These are phyloP conservation scores for Holothuria leucospilota DNA, from an alignment of 53 echinoderm and acorn worm genomes.

Conservation along the genomic window DNA sequence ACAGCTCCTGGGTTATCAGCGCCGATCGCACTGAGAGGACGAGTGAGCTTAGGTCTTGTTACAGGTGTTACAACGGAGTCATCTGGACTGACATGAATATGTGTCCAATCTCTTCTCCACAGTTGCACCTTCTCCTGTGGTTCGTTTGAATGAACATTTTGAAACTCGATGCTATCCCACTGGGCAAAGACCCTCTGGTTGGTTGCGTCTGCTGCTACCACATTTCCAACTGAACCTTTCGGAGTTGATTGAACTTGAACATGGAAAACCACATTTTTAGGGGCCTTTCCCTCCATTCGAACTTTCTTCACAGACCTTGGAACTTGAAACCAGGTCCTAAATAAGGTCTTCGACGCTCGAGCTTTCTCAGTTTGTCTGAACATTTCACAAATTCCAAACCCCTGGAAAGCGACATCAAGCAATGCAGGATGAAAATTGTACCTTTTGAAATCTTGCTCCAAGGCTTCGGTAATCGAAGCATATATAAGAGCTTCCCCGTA, in stretches of 20 bases:
- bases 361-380: conserved; percentile 85
- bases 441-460: conserved; percentile 81
- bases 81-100: conserved; percentile 69
- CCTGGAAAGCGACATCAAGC: conserved; percentile 91
- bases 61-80: conserved; percentile 10
- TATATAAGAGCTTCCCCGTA: conserved; percentile 89
- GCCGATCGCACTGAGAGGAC: conserved; percentile 83
- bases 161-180: conserved; percentile 79
- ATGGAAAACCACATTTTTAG: conserved; percentile 76
- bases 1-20: conserved; percentile 91
- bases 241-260: conserved; percentile 66
- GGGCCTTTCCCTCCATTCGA: conserved; percentile 80
- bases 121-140: conserved; percentile 87
- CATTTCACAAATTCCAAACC: conserved; percentile 94
- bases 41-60: conserved; percentile 27
- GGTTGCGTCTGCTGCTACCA: conserved; percentile 85
- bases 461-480: conserved; percentile 80
- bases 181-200: conserved; percentile 92
- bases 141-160: conserved; percentile 88
- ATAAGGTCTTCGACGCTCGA: conserved; percentile 62
- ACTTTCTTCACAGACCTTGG: conserved; percentile 85
- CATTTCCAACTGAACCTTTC: conserved; percentile 74
- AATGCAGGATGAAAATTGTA: conserved; percentile 93
- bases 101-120: conserved; percentile 87
- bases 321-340: conserved; percentile 88